Base-by-base conservation (phyloP, 2,113 vertebrate genomes). In the Mohoua ochrocephala region DNA sequence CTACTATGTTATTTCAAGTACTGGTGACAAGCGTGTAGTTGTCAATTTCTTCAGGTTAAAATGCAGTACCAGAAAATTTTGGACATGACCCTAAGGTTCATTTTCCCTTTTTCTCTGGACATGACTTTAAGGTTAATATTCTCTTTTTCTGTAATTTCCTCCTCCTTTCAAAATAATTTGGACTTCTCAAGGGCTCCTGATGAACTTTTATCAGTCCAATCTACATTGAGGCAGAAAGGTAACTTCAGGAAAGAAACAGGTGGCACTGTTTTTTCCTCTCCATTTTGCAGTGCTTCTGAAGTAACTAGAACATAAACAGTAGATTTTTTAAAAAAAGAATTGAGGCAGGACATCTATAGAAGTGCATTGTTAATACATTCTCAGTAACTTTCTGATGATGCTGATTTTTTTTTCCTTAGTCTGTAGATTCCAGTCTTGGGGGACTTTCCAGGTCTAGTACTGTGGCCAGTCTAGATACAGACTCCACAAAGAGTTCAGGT, bases 401-500 rank as follows among this genome's bases (percentile, higher is more conserved):
- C 31, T 41, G 0, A 20, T 80, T 56, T 27, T 63, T 86, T 83
- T 73, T 64, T 71, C 31, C 53, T n/a, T 92, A 99, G 99, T 99
- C 99, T 86, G 99, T 99, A 63, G 99, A 99, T 91, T 99, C 99
- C 95, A 99, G 99, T 96, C 98, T 99, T n/a, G 99, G 99, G 63
- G 99, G 99, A 13, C 99, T 99, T 35, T 99, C 99, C 42, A 98
- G 99, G 75, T 99, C 99, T 52, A 99, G 99, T 97, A 99, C 99
- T 4, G 99, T 99, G 41, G 99, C 99, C 93, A 99, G 99, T 93
- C 98, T 99, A 4, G 99, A 99, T 82, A 99, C 99, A 15, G 99
- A 99, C 86, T 99, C 99, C 61, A 99, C 99, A 13, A 99, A 99
- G 96, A 99, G 99, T 97, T 99, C 99, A 98, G 99, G 99, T 99